These are phyloP conservation scores for Cryptotermes secundus DNA, from an alignment of 1,140 invertebrate genomes.

Conservation along the genomic window DNA sequence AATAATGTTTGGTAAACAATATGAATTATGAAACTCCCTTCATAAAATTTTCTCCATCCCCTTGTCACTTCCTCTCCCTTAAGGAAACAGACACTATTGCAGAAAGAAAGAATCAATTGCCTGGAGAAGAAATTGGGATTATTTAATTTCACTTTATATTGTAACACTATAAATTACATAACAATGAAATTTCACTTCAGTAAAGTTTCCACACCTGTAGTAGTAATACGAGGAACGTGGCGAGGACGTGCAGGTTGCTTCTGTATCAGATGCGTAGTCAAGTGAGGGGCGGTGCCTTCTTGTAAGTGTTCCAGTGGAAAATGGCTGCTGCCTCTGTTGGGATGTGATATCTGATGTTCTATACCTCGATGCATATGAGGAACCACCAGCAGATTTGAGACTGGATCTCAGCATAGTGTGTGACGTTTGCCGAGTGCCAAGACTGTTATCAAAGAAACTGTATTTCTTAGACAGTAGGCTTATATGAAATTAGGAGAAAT, in stretches of 20 bases:
- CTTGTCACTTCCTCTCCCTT: no score
- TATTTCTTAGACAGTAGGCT: no score
- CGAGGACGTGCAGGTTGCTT: constrained; percentile 73
- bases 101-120: no score
- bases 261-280: constrained; percentile 92
- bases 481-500: no score
- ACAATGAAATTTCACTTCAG: no score
- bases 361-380: constrained; percentile 48
- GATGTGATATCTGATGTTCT: constrained; percentile 40
- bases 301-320: constrained; percentile 26
- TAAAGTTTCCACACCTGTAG: constrained; percentile 50
- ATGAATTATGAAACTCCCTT: no score
- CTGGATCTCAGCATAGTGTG: constrained; percentile 75
- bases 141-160: no score
- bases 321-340: constrained; percentile 50
- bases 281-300: constrained; percentile 66
- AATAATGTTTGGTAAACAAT: no score
- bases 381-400: constrained; percentile 58
- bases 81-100: no score
- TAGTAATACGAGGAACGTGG: constrained; percentile 76
- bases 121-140: no score
- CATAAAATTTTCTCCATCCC: no score
- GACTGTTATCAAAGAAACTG: neutral
- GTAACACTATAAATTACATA: no score
- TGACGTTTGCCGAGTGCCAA: constrained; percentile 56